Conservation (phyloP, 2,113 vertebrate genomes). For the Athene noctua region DNA sequence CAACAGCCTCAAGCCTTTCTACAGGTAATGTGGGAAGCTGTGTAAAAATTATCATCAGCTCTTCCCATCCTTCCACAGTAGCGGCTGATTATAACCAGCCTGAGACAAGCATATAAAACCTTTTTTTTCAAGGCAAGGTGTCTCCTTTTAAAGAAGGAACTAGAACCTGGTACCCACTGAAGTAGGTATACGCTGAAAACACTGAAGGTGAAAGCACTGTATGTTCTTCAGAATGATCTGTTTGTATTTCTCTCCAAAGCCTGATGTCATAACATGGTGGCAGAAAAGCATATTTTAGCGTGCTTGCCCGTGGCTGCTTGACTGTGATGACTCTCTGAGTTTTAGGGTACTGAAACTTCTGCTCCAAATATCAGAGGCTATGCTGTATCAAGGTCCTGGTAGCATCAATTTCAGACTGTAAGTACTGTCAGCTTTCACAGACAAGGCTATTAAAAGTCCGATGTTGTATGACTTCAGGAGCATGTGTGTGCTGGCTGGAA, state of each 20-base stretch:
- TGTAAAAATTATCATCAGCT: background rate
- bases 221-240: fast-evolving
- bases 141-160: background rate
- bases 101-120: background rate
- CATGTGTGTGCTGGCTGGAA: background rate
- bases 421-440: background rate
- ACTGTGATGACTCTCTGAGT: background rate
- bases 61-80: background rate
- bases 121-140: background rate
- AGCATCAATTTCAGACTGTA: background rate
- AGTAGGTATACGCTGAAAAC: background rate
- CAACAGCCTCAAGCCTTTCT: background rate
- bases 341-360: background rate
- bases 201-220: background rate
- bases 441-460: background rate
- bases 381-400: background rate
- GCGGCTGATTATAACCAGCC: background rate
- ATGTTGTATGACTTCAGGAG: background rate
- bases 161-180: background rate
- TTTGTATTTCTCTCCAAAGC: background rate
- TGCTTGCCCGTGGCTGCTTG: background rate
- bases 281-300: background rate
- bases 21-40: background rate
- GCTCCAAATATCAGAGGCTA: background rate
- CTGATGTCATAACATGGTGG: background rate